phyloP scores from a whole-genome alignment of 2,888 invertebrate species.

The Leucoptera coffeella region DNA sequence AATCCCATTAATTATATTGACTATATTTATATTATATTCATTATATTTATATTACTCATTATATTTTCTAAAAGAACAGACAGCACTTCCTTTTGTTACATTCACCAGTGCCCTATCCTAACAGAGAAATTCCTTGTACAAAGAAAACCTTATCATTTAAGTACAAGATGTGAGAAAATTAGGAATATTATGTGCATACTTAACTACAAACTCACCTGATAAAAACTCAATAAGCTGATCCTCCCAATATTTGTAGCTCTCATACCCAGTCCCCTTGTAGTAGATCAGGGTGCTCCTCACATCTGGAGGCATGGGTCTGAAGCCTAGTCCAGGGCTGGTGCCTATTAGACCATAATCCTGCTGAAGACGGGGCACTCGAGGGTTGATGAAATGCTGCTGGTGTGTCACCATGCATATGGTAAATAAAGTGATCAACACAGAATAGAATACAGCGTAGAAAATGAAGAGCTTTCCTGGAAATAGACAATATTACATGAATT shows the following conservation, averaged over 20 bases:
- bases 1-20: too few species aligned
- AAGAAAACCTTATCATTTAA: too few species aligned
- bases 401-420: slow-evolving; percentile 90
- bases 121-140: too few species aligned
- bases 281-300: slow-evolving; percentile 92
- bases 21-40: too few species aligned
- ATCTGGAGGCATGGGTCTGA: slow-evolving; percentile 87
- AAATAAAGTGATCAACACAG: slow-evolving; percentile 79
- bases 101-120: too few species aligned
- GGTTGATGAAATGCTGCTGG: slow-evolving; percentile 82
- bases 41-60: too few species aligned
- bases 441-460: slow-evolving; percentile 91
- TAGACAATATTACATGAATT: too few species aligned
- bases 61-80: too few species aligned
- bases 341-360: slow-evolving; percentile 81
- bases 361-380: slow-evolving; percentile 81
- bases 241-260: slow-evolving; percentile 76
- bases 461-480: slow-evolving; percentile 80
- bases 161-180: too few species aligned
- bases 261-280: slow-evolving; percentile 77
- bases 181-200: too few species aligned
- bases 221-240: slow-evolving; percentile 71
- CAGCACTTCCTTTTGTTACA: too few species aligned
- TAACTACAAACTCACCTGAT: too few species aligned
- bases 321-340: slow-evolving; percentile 92